These are phyloP conservation scores for Pedionomus torquatus DNA, from an alignment of 2,113 vertebrate genomes.

Conservation along the genomic window DNA sequence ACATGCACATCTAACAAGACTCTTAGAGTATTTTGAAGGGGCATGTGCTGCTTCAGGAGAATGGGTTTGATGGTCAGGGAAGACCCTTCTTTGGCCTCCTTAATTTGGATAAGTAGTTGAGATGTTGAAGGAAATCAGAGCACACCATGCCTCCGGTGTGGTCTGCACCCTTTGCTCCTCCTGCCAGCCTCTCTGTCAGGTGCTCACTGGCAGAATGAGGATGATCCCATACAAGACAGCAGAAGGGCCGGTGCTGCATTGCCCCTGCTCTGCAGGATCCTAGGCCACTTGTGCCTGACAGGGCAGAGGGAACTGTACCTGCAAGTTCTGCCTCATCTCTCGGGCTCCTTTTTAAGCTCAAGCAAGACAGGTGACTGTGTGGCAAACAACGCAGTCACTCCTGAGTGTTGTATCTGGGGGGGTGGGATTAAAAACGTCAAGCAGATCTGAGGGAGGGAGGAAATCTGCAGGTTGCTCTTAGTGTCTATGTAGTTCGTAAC, in stretches of 20 bases:
- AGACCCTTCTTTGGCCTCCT: not conserved
- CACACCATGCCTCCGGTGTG: not conserved
- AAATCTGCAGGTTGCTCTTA: not conserved
- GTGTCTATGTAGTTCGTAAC: not conserved
- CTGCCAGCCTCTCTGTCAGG: not conserved
- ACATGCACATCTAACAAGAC: not conserved
- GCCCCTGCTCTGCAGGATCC: not conserved
- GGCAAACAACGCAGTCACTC: not conserved
- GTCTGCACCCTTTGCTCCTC: not conserved
- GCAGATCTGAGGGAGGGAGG: not conserved
- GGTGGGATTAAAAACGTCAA: not conserved
- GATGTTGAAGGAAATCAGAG: not conserved
- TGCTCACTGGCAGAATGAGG: not conserved
- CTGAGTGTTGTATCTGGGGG: not conserved
- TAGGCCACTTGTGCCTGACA: not conserved
- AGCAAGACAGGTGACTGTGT: not conserved
- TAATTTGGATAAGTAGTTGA: not conserved
- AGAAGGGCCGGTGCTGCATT: fast-evolving
- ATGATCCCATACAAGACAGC: not conserved
- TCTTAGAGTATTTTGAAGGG: not conserved
- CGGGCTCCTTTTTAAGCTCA: not conserved
- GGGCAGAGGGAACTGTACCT: not conserved
- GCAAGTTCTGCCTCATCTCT: not conserved
- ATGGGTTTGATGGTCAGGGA: not conserved
- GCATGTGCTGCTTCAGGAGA: not conserved